Percentiles rank a stretch among this genome's conserved stretches.
These are phyloP conservation scores for Pycnonotus jocosus DNA, from an alignment of 2,113 vertebrate genomes.

Conservation along the genomic window DNA sequence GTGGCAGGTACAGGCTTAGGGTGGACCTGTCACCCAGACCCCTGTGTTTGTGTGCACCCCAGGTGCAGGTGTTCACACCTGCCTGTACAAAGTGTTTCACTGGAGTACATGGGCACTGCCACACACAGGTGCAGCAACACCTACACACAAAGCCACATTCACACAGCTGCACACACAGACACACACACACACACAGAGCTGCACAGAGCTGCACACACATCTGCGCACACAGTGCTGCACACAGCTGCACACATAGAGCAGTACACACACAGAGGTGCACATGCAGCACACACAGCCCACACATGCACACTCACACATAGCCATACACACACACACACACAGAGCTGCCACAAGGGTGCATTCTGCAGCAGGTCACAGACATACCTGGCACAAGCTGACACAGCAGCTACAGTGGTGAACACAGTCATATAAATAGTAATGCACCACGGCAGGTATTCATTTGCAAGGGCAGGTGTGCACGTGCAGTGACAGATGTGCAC, in stretches of 20 bases:
- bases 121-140: background rate
- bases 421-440: too few relatives aligned
- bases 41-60: too few relatives aligned
- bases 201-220: background rate
- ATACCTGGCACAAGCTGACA: background rate
- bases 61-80: background rate
- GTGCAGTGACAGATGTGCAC: background rate
- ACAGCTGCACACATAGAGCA: background rate
- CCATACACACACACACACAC: background rate
- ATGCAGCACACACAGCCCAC: background rate
- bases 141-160: background rate
- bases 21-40: background rate
- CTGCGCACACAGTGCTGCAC: background rate
- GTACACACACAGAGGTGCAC: background rate
- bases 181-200: background rate
- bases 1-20: background rate
- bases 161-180: background rate
- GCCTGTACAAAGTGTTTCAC: background rate
- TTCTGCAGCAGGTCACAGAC: background rate
- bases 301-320: background rate
- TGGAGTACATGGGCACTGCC: background rate
- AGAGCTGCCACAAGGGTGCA: rapidly evolving
- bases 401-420: background rate
- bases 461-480: background rate
- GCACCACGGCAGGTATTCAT: background rate